Percentiles rank a stretch among this genome's conserved stretches.
These are phyloP conservation scores for Sphenopsis melanotis DNA, from an alignment of 2,797 vertebrate genomes.

Conservation along the genomic window DNA sequence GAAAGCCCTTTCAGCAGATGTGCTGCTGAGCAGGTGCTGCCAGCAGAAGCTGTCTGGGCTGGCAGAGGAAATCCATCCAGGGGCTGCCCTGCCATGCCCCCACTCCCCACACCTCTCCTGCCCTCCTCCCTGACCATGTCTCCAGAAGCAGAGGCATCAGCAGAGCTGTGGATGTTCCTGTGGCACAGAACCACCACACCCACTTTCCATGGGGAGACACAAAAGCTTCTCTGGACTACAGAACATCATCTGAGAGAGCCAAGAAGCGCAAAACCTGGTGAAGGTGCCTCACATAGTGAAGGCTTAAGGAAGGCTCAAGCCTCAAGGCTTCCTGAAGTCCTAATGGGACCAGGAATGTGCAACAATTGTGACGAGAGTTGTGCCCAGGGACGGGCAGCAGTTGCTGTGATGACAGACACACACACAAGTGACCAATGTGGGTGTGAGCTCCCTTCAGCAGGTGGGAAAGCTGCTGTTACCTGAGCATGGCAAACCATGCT, in stretches of 20 bases:
- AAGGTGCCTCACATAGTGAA: not conserved
- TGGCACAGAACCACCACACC: not conserved
- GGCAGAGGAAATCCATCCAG: not conserved
- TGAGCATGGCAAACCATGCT: not conserved
- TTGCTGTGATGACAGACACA: not conserved
- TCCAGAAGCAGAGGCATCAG: not conserved
- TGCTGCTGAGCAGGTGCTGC: not conserved
- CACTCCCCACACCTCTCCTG: not conserved
- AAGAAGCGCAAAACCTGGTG: not conserved
- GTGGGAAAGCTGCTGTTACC: not conserved
- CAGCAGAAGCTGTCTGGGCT: not conserved
- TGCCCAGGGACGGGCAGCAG: not conserved
- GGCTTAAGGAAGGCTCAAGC: not conserved
- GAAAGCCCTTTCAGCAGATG: not conserved
- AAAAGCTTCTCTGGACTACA: not conserved
- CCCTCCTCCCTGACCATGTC: accelerated
- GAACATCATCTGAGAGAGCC: not conserved
- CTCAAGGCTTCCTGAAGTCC: not conserved
- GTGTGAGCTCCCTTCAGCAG: not conserved
- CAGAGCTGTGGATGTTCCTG: not conserved
- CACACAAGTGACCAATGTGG: accelerated
- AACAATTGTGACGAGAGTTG: not conserved
- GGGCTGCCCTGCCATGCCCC: not conserved
- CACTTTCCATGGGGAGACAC: accelerated
- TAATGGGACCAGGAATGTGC: not conserved